phyloP scores from a whole-genome alignment of 2,113 vertebrate species.

The Hypocryptadius cinnamomeus region DNA sequence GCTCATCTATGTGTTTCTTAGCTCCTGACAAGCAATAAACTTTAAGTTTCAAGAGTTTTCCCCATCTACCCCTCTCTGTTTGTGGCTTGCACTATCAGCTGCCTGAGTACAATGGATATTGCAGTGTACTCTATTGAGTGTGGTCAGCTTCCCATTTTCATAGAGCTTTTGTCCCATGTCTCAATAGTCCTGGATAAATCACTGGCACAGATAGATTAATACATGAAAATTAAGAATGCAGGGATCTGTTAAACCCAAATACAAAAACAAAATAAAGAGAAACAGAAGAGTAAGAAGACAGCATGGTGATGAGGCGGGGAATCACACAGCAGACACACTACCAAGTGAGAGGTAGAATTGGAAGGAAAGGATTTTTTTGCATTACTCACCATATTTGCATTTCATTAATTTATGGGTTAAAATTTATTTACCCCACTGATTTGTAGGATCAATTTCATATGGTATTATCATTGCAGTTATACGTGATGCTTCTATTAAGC shows the following conservation, averaged over 20 bases:
- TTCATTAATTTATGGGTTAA: neutral
- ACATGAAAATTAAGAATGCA: neutral
- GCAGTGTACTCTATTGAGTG: neutral
- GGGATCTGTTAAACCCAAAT: neutral
- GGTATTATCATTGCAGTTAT: neutral
- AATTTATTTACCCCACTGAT: neutral
- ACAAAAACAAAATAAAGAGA: neutral
- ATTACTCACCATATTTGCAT: neutral
- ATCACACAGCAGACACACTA: neutral
- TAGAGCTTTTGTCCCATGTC: neutral
- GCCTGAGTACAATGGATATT: neutral
- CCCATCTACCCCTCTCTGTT: neutral
- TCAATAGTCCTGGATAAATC: neutral
- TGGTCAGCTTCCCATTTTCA: neutral
- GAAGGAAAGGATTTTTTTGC: neutral
- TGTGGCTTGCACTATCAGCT: neutral
- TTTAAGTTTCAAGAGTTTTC: neutral
- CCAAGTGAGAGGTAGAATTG: neutral
- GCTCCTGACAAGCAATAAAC: neutral
- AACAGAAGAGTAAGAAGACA: neutral
- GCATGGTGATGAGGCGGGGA: neutral
- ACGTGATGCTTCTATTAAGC: neutral
- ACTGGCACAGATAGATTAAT: neutral
- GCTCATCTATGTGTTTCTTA: conserved; percentile 13
- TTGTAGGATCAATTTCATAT: neutral